Percentiles rank a stretch among this genome's conserved stretches.
These are phyloP conservation scores for Piezodorus guildinii DNA, from an alignment of 1,140 invertebrate genomes.

Conservation along the genomic window DNA sequence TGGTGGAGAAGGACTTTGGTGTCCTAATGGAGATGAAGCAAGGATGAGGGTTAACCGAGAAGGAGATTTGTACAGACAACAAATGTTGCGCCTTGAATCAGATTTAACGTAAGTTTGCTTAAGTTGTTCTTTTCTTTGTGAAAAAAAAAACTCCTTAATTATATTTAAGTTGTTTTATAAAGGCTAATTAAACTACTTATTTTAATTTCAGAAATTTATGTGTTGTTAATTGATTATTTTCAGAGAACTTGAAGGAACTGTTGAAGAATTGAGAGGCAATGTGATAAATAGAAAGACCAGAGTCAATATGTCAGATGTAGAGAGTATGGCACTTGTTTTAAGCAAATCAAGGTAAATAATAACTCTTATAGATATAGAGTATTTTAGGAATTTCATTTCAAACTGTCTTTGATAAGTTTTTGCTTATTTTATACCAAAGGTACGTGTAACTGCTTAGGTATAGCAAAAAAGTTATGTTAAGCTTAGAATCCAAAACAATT, in stretches of 20 bases:
- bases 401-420: not conserved
- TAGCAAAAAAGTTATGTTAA: too few species aligned
- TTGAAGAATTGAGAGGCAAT: constrained; percentile 86
- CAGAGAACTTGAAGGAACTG: constrained; percentile 83
- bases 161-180: constrained; percentile 20
- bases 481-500: too few species aligned
- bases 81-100: constrained; percentile 80
- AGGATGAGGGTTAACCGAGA: constrained; percentile 54
- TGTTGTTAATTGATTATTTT: too few species aligned
- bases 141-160: constrained; percentile 14
- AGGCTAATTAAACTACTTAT: too few species aligned
- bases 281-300: constrained; percentile 88
- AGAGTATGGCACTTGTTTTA: constrained; percentile 86
- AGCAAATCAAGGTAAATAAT: constrained; percentile 58
- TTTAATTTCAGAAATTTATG: too few species aligned
- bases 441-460: too few species aligned
- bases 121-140: too few species aligned
- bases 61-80: constrained; percentile 80
- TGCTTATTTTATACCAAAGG: too few species aligned
- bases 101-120: constrained; percentile 60
- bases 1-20: constrained; percentile 48
- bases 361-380: not conserved
- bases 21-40: constrained; percentile 46
- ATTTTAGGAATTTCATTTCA: not conserved
- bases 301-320: constrained; percentile 93